Evolutionary conservation across 1,140 invertebrate species (phyloP), one percentile per base, ranked within the genome.

Genomic region (Ostrea edulis): DNA sequence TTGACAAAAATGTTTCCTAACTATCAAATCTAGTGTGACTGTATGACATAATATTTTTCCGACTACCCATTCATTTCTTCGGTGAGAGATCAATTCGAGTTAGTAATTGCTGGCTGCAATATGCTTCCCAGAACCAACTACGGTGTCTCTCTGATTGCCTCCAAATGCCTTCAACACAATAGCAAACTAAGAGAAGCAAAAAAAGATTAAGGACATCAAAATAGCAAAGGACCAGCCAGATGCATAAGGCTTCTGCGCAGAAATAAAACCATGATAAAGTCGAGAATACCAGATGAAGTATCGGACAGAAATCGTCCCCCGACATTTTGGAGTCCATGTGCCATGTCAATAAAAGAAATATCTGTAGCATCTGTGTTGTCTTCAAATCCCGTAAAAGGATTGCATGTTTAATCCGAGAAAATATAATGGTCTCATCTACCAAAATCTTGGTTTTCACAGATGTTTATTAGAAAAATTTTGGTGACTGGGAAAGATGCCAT

Each of bases 401-500:
- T 8, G 29, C 65, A 71, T 7, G 65, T 25, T 71, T 29, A 29
- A 25, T 22, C 65, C 12, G 65, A 35, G 22, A 12, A 9, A 71
- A 71, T 25, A 22, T 12, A 25, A 71, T 71, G 12, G 22, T 71
- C n/a, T 71, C 65, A 71, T 71, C 65, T 25, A 71, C 5, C 22
- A 9, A 71, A 25, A 12, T 71, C 65, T 71, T 25, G 29, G 20
- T 71, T 71, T 71, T 71, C 65, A 71, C 25, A 25, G 65, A 71
- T 71, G 65, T 71, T 25, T 71, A n/a, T 71, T 71, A 22, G 22
- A 71, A 71, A 71, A 8, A 25, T 71, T 71, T 25, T 22, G 22
- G 65, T n/a, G 65, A 71, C 65, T 71, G n/a, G 8, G 22, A 71
- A 71, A 71, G 65, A 71, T 71, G 65, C 65, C 65, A 71, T 71